A percentile compares a stretch with the other conserved stretches of the same genome.
These are phyloP conservation scores for Axinella damicornis DNA, from an alignment of 37 sponge, comb jelly and placozoan species.

Conservation along the genomic window DNA sequence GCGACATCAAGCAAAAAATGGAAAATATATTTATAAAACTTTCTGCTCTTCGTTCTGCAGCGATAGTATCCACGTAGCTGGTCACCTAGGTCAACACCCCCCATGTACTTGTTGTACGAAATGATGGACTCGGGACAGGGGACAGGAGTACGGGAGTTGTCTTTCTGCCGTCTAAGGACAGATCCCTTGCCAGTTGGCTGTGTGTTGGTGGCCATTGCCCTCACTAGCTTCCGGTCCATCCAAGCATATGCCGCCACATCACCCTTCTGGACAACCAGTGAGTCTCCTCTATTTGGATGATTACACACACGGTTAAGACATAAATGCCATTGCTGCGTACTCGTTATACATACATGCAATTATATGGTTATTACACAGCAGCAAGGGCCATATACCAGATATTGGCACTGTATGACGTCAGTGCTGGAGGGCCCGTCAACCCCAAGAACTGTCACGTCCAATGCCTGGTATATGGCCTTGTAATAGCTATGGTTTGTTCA, in stretches of 20 bases:
- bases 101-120: conserved; percentile 16
- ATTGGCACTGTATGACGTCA: no score
- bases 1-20: not conserved
- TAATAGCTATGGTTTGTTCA: no score
- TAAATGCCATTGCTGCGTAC: no score
- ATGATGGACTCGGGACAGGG: not conserved
- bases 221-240: conserved; percentile 16
- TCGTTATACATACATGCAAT: no score
- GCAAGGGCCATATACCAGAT: no score
- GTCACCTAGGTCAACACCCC: not conserved
- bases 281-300: conserved; percentile 22
- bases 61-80: conserved; percentile 12
- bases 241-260: conserved; percentile 1
- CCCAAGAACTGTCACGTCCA: no score
- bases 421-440: no score
- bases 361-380: no score
- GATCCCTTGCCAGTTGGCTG: not conserved
- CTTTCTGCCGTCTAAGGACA: not conserved
- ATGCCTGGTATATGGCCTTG: no score
- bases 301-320: no score
- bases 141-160: not conserved
- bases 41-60: not conserved
- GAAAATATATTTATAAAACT: conserved; percentile 3
- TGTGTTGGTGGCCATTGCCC: not conserved
- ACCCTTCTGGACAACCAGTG: conserved; percentile 5